These are phyloP conservation scores for Sorex araneus DNA, from an alignment of 2,113 vertebrate species.

Conservation along the genomic window DNA sequence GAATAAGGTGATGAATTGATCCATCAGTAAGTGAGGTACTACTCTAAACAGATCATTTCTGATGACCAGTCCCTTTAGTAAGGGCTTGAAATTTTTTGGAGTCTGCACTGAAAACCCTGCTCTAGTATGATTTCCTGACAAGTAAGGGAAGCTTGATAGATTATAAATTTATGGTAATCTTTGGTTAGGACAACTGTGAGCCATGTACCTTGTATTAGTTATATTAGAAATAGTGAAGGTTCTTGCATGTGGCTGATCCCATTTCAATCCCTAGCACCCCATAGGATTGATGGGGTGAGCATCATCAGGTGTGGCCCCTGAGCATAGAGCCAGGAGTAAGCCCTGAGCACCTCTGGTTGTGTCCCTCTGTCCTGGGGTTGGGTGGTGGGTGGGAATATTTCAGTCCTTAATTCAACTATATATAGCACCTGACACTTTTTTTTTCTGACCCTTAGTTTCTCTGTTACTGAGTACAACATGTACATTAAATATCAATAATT, in stretches of 20 bases:
- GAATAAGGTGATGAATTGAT: constrained; percentile 37
- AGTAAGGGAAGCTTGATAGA: not conserved
- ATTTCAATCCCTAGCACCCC: too few relatives aligned
- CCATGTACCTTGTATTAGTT: not conserved
- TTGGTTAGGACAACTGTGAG: constrained; percentile 19
- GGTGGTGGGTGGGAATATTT: not conserved
- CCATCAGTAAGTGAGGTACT: not conserved
- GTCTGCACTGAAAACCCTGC: not conserved
- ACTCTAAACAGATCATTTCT: constrained; percentile 1
- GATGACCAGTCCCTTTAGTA: not conserved
- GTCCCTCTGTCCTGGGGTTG: too few relatives aligned
- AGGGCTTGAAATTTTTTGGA: constrained; percentile 47
- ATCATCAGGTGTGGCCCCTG: too few relatives aligned
- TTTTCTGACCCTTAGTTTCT: constrained; percentile 32
- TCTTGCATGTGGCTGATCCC: too few relatives aligned
- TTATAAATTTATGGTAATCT: constrained; percentile 16
- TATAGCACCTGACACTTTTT: not conserved
- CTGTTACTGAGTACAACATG: constrained; percentile 17
- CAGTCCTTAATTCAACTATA: not conserved
- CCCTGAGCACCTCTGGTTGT: too few relatives aligned
- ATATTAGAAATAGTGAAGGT: not conserved
- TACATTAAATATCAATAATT: not conserved
- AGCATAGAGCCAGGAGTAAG: too few relatives aligned
- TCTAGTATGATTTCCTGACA: constrained; percentile 33
- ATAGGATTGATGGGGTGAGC: too few relatives aligned